Percentiles rank a stretch among this genome's conserved stretches.
phyloP scores from a whole-genome alignment of 2,797 vertebrate species.

The Scleropages formosus region DNA sequence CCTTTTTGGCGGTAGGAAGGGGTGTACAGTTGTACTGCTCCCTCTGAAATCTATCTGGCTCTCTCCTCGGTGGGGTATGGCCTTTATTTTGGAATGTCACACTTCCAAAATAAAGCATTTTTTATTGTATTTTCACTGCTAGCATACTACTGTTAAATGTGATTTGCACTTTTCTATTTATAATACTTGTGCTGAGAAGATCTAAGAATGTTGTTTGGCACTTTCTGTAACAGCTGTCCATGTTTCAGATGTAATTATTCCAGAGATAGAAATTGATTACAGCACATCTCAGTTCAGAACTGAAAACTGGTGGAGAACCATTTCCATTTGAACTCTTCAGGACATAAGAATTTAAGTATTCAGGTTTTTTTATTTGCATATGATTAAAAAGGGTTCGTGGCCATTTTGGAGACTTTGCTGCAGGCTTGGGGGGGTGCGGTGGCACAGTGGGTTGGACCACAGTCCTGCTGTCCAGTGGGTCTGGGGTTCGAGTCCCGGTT shows the following conservation, averaged over 20 bases:
- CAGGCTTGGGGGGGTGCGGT: too few species aligned
- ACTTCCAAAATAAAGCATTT: too few species aligned
- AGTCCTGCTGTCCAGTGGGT: too few species aligned
- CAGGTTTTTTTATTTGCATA: background rate
- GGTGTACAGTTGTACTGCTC: too few species aligned
- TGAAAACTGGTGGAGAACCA: background rate
- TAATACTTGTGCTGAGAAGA: background rate
- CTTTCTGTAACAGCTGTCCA: background rate
- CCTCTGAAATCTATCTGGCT: too few species aligned
- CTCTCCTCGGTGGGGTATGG: too few species aligned
- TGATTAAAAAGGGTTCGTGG: background rate
- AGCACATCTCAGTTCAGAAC: background rate
- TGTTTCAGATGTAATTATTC: background rate
- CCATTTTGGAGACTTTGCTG: background rate
- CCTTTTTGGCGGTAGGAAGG: too few species aligned
- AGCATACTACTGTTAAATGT: conserved; percentile 7
- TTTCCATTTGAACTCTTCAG: background rate
- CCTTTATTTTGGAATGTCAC: too few species aligned
- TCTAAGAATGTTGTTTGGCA: background rate
- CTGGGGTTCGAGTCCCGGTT: too few species aligned
- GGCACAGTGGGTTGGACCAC: too few species aligned
- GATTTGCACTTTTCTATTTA: background rate
- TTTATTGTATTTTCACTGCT: background rate
- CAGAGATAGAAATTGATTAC: background rate
- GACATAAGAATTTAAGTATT: background rate